A percentile compares a stretch with the other conserved stretches of the same genome.
These are phyloP conservation scores for Cephus runcator DNA, from an alignment of 2,888 invertebrate genomes.

Conservation along the genomic window DNA sequence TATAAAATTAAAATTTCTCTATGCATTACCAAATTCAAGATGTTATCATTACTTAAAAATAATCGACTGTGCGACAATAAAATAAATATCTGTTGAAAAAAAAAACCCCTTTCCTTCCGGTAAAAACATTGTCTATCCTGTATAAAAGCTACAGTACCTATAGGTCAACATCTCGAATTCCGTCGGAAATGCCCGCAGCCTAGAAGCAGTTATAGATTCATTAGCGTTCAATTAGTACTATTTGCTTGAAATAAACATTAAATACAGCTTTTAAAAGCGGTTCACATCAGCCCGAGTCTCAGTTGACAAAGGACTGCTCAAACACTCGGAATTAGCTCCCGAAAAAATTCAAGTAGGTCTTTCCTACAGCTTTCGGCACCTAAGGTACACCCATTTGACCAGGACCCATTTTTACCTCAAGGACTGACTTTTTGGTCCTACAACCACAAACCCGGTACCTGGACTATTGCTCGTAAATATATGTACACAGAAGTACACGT, in stretches of 20 bases:
- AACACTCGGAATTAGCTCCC: slow-evolving; percentile 42
- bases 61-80: background rate
- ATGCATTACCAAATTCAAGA: background rate
- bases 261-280: slow-evolving; percentile 45
- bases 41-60: background rate
- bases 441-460: background rate
- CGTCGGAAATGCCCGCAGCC: slow-evolving; percentile 11
- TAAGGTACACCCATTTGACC: background rate
- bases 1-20: too few species aligned
- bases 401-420: background rate
- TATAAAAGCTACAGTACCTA: background rate
- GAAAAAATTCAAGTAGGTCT: slow-evolving; percentile 18
- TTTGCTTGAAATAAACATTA: slow-evolving; percentile 55
- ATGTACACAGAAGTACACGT: background rate
- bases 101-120: background rate
- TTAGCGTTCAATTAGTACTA: slow-evolving; percentile 63
- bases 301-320: slow-evolving; percentile 56
- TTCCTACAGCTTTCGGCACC: background rate
- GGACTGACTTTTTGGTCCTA: background rate
- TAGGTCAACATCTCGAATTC: background rate
- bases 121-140: background rate
- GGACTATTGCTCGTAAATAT: background rate
- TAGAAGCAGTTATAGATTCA: slow-evolving; percentile 44
- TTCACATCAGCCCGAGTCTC: slow-evolving; percentile 31
- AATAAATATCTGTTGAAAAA: background rate